Evolutionary conservation across 2,888 invertebrate species (phyloP).

Genomic region (Hecatera dysodea): DNA sequence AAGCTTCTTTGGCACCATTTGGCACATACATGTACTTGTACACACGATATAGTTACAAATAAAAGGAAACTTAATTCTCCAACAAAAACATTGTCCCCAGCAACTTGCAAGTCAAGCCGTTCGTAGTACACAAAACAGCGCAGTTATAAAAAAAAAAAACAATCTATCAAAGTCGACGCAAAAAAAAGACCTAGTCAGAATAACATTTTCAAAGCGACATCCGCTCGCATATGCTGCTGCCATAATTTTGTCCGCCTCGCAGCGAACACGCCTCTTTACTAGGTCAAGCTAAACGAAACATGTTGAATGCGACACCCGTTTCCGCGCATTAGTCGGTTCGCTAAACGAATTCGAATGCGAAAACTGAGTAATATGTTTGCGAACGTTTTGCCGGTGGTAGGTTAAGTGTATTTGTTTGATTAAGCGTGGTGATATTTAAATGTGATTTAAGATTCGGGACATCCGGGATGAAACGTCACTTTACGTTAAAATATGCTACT

Average conservation of each 20-base stretch:
- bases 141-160: neutral
- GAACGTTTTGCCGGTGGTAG: neutral
- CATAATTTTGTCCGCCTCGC: constrained; percentile 26
- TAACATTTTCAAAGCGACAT: constrained; percentile 13
- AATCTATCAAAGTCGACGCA: constrained; percentile 18
- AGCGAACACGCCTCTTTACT: constrained; percentile 29
- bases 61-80: too few relatives aligned
- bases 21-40: too few relatives aligned
- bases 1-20: too few relatives aligned
- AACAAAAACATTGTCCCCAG: too few relatives aligned
- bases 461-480: neutral
- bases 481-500: too few relatives aligned
- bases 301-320: constrained; percentile 44
- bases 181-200: constrained; percentile 7
- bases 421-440: neutral
- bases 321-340: constrained; percentile 43
- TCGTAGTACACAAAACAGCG: too few relatives aligned
- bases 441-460: neutral
- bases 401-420: constrained; percentile 17
- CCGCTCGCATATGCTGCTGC: constrained; percentile 4
- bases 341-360: constrained; percentile 38
- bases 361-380: constrained; percentile 24
- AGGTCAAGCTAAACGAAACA: constrained; percentile 59
- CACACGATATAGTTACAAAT: too few relatives aligned
- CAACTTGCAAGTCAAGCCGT: too few relatives aligned